Conservation (phyloP, 1,140 invertebrate genomes). For the Euglossa dilemma region DNA sequence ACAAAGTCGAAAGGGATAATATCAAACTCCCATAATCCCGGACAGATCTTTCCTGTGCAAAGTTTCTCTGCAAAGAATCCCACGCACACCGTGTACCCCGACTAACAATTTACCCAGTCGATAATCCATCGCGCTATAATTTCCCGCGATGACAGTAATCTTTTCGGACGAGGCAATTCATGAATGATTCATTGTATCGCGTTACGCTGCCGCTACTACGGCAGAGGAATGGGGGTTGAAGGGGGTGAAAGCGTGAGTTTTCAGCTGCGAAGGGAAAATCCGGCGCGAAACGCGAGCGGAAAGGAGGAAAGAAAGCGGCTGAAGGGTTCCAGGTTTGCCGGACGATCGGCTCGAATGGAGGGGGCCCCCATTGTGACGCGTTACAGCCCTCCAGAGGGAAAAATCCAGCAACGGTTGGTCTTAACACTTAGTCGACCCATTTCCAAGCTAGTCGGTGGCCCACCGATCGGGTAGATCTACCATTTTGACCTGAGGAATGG, state of each 20-base stretch:
- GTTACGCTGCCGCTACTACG: neutral
- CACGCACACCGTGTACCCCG: neutral
- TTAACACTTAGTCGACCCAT: too few relatives aligned
- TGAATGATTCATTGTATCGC: slow-evolving; percentile 4
- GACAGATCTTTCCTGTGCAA: too few relatives aligned
- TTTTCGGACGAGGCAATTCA: neutral
- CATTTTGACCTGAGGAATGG: too few relatives aligned
- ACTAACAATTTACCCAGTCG: neutral
- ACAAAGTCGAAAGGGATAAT: too few relatives aligned
- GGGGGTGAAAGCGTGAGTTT: neutral
- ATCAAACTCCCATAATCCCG: too few relatives aligned
- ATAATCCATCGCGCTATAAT: neutral
- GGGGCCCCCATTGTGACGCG: slow-evolving; percentile 54
- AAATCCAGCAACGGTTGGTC: too few relatives aligned
- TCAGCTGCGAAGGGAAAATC: neutral
- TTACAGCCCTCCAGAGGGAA: slow-evolving; percentile 52
- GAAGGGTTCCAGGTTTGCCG: slow-evolving; percentile 37
- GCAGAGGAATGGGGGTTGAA: too few relatives aligned
- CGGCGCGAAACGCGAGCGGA: neutral
- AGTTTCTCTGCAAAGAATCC: neutral
- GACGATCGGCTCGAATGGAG: slow-evolving; percentile 48
- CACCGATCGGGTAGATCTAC: too few relatives aligned
- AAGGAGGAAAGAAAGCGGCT: slow-evolving; percentile 24
- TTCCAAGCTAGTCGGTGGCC: too few relatives aligned
- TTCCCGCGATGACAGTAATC: neutral